Base-by-base conservation (phyloP, 2,888 invertebrate species). In the Leptopilina syphax region DNA sequence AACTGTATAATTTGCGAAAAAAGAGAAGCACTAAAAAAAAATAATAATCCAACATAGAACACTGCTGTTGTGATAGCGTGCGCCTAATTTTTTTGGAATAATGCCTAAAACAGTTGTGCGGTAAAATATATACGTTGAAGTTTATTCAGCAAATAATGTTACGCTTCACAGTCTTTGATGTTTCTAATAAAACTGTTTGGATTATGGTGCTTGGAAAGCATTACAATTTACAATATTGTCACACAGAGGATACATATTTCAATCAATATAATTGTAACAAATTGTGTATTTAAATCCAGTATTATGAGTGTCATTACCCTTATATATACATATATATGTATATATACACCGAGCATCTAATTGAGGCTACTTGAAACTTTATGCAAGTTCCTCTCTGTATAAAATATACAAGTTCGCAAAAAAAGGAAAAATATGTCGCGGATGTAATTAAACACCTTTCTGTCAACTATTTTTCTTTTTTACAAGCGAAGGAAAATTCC, bases 181-280 rank as follows among this genome's bases (percentile, higher is more conserved):
- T 50, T 68, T 7, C 7, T 24, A 68, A 68, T 50, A 68, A 68
- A 68, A 68, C 47, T 24, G 24, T 68, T 68, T 44, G 18, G 44
- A 44, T 68, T 68, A 47, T 47, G 44, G 68, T 50, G 24, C 68
- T 68, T 50, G 68, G 50, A 50, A 68, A 68, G 24, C 50, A 47
- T 68, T 68, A 68, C 68, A 50, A 50, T 47, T 50, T 68, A 68
- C 50, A 44, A 67, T 9, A 18, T 10, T 2, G 67, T 67, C 44
- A 67, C 67, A 67, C 18, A 47, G 44, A 67, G 67, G 67, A 67
- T 44, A 67, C 67, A 67, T 47, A 67, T 67, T 67, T 47, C 44
- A 4, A 44, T 47, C 47, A 47, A 24, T 68, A 24, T 68, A 68
- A 68, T 68, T 50, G 50, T 47, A 68, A 44, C 24, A 10, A 12